phyloP scores from a whole-genome alignment of 2,797 vertebrate genomes.

The Esox masquinongy region DNA sequence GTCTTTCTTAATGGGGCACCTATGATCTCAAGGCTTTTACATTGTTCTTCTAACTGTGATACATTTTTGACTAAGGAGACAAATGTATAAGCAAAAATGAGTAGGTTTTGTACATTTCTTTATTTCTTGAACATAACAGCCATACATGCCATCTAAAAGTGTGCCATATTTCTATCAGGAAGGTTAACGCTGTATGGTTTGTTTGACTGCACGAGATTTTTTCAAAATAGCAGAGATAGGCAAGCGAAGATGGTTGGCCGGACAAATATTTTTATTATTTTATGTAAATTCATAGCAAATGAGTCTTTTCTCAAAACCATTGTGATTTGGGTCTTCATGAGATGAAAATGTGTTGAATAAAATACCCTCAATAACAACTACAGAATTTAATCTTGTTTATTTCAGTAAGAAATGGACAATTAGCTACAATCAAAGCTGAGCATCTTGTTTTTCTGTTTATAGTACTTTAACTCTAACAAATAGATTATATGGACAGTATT shows the following conservation, averaged over 20 bases:
- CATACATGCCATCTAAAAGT: constrained; percentile 9
- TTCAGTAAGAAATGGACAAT: constrained; percentile 32
- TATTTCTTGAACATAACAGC: constrained; percentile 11
- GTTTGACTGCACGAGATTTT: constrained; percentile 10
- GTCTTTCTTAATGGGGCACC: constrained; percentile 47
- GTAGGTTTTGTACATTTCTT: constrained; percentile 11
- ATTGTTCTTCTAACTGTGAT: constrained; percentile 75
- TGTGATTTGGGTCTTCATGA: constrained; percentile 48
- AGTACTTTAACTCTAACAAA: not conserved
- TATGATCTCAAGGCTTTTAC: constrained; percentile 39
- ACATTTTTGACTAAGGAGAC: constrained; percentile 47
- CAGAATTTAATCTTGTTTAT: constrained; percentile 2
- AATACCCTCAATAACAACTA: not conserved
- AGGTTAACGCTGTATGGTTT: not conserved
- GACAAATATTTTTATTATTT: constrained; percentile 48
- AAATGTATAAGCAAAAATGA: constrained; percentile 30
- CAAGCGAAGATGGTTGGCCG: not conserved
- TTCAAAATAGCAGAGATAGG: constrained; percentile 46
- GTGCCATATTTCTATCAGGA: constrained; percentile 7
- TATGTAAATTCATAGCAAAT: constrained; percentile 39
- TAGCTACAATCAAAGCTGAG: constrained; percentile 48
- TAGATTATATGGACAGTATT: not conserved
- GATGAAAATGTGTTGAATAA: constrained; percentile 39
- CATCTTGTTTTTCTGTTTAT: not conserved
- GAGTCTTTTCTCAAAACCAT: constrained; percentile 50